phyloP scores from a whole-genome alignment of 2,113 vertebrate species.

The Cyprinus carpio region DNA sequence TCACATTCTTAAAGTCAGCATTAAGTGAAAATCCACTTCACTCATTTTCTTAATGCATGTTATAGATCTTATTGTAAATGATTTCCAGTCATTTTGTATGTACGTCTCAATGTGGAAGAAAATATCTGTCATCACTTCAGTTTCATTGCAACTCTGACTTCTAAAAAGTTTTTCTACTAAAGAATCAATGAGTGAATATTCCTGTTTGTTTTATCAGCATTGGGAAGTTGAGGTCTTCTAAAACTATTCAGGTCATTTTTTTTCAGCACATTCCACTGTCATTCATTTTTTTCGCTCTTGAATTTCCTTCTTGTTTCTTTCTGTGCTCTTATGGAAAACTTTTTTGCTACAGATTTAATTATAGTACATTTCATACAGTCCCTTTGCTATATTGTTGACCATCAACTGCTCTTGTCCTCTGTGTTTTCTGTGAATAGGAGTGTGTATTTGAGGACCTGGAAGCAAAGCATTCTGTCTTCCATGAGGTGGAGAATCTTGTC shows the following conservation, averaged over 20 bases:
- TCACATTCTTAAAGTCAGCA: neutral
- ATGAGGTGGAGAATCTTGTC: conserved; percentile 80
- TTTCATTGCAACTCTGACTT: too few relatives aligned
- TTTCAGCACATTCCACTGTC: too few relatives aligned
- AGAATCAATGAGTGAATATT: neutral
- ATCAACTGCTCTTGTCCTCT: conserved; percentile 18
- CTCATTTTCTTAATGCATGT: too few relatives aligned
- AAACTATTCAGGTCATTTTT: neutral
- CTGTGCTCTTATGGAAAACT: neutral
- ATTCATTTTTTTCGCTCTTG: neutral
- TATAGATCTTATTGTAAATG: too few relatives aligned
- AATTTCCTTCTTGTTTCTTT: neutral
- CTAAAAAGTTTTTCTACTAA: neutral
- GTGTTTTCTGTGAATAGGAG: conserved; percentile 77
- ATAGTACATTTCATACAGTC: neutral
- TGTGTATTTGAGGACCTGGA: conserved; percentile 90
- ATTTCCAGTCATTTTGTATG: too few relatives aligned
- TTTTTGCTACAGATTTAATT: neutral
- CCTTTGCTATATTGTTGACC: neutral
- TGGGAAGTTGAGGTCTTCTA: neutral
- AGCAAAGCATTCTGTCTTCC: conserved; percentile 87
- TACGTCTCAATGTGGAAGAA: too few relatives aligned
- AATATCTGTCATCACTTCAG: too few relatives aligned
- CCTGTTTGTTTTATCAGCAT: neutral
- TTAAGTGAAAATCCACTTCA: neutral